These are phyloP conservation scores for Drosophila ananassae DNA, from an alignment of 1,140 invertebrate genomes.

Conservation along the genomic window DNA sequence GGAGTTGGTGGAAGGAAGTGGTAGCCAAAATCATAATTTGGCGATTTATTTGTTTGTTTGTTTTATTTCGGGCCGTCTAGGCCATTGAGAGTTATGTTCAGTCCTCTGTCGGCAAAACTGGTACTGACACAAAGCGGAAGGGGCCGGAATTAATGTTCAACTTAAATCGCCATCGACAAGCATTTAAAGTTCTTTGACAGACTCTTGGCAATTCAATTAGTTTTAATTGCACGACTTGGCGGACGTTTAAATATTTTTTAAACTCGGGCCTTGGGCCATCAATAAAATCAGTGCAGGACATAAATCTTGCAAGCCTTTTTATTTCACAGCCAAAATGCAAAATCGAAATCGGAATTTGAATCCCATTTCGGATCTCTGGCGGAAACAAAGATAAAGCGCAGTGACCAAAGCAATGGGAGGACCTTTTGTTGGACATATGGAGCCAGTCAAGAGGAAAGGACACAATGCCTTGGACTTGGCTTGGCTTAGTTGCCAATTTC, in stretches of 20 bases:
- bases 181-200: constrained; percentile 43
- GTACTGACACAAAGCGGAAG: constrained; percentile 47
- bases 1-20: constrained; percentile 7
- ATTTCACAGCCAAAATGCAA: constrained; percentile 67
- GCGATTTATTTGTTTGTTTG: constrained; percentile 82
- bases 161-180: constrained; percentile 30
- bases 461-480: constrained; percentile 67
- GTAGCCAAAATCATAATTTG: constrained; percentile 72
- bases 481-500: constrained; percentile 77
- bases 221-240: constrained; percentile 75
- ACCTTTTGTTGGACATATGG: constrained; percentile 78
- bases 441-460: constrained; percentile 74
- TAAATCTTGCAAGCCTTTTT: constrained; percentile 74
- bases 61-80: constrained; percentile 70
- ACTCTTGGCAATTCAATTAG: constrained; percentile 70
- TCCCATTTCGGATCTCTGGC: constrained; percentile 30
- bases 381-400: constrained; percentile 58
- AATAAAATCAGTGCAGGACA: constrained; percentile 78
- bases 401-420: constrained; percentile 28
- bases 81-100: constrained; percentile 69
- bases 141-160: constrained; percentile 30
- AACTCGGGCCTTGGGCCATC: constrained; percentile 42
- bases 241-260: constrained; percentile 56
- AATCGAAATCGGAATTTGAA: constrained; percentile 32
- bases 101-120: constrained; percentile 64